A percentile compares a stretch with the other conserved stretches of the same genome.
These are phyloP conservation scores for Gnathonemus echidnorhynchus DNA, from an alignment of 2,113 vertebrate species.

Conservation along the genomic window DNA sequence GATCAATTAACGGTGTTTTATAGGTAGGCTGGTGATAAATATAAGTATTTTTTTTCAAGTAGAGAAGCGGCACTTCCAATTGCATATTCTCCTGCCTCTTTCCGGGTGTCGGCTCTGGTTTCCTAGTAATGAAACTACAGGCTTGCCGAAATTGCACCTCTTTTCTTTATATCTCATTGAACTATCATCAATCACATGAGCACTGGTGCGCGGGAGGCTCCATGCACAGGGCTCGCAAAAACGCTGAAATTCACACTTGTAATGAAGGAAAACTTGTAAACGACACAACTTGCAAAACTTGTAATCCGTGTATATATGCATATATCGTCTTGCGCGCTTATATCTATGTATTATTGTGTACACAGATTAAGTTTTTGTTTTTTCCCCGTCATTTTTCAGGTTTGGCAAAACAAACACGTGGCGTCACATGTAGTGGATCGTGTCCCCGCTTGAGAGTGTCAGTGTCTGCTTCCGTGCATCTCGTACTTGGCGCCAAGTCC, in stretches of 20 bases:
- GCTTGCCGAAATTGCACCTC: slow-evolving; percentile 2
- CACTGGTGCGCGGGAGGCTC: slow-evolving; percentile 5
- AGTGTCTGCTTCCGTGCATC: not conserved
- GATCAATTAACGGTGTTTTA: not conserved
- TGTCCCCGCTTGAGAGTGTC: not conserved
- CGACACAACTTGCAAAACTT: not conserved
- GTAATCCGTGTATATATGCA: not conserved
- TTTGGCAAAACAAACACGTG: not conserved
- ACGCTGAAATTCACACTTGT: not conserved
- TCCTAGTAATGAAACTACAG: not conserved
- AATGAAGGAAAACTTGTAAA: not conserved
- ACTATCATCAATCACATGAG: slow-evolving; percentile 9
- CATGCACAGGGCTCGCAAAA: not conserved
- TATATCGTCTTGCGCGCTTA: not conserved
- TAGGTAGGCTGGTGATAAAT: not conserved
- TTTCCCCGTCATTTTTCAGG: not conserved
- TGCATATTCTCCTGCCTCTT: not conserved
- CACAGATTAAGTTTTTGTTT: not conserved
- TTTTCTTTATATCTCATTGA: not conserved
- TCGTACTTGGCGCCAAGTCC: not conserved
- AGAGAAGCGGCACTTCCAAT: not conserved
- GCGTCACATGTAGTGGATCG: not conserved
- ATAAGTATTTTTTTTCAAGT: not conserved
- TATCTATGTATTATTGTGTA: not conserved
- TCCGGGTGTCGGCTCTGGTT: not conserved